Conservation (phyloP, 2,113 vertebrate genomes). For the Aegotheles bennettii region DNA sequence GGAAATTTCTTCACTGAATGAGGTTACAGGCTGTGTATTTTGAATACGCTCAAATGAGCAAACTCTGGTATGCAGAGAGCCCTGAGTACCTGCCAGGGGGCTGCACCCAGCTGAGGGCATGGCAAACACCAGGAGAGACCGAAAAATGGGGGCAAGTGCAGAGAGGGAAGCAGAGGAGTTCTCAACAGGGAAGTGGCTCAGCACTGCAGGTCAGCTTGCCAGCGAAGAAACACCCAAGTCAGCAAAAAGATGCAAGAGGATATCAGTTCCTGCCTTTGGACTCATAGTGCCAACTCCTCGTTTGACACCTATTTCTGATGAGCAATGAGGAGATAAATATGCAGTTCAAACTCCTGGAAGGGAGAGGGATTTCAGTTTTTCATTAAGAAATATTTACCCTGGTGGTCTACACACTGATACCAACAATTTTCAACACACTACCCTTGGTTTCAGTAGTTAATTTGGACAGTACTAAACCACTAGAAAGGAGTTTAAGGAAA, state of each 20-base stretch:
- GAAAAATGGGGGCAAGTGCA: not conserved
- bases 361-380: not conserved
- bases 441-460: not conserved
- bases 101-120: not conserved
- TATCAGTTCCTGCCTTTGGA: not conserved
- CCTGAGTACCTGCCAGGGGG: not conserved
- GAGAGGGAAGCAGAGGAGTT: not conserved
- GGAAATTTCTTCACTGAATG: not conserved
- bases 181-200: not conserved
- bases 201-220: not conserved
- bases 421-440: not conserved
- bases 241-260: not conserved
- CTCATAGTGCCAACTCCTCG: not conserved
- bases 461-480: not conserved
- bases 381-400: not conserved
- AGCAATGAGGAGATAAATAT: not conserved
- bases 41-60: not conserved
- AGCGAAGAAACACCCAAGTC: not conserved
- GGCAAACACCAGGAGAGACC: not conserved
- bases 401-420: not conserved
- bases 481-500: not conserved
- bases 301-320: not conserved
- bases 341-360: not conserved
- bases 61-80: not conserved
- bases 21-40: not conserved